Conservation (phyloP, 2,888 invertebrate species). For the Cheilosia urbana region DNA sequence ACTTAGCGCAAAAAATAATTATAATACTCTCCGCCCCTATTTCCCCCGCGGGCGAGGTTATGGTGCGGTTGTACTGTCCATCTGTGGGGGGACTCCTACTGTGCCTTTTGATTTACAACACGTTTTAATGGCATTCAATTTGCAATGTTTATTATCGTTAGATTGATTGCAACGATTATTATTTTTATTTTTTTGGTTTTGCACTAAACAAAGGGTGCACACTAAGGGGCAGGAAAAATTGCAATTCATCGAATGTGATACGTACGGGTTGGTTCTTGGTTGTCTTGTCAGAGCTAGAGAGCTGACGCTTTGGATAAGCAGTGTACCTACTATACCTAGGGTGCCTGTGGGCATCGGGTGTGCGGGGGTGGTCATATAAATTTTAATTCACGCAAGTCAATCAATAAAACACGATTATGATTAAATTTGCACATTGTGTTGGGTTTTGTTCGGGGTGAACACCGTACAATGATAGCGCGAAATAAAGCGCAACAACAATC, state of each 20-base stretch:
- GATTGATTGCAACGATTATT: conserved; percentile 73
- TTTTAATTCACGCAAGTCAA: conserved; percentile 50
- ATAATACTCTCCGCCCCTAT: conserved; percentile 60
- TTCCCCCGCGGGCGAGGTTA: conserved; percentile 13
- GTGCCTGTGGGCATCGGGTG: neutral
- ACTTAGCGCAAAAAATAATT: conserved; percentile 63
- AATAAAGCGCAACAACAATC: conserved; percentile 35
- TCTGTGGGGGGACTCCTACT: conserved; percentile 67
- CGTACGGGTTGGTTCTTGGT: conserved; percentile 11
- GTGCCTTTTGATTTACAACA: conserved; percentile 70
- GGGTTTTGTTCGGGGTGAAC: neutral
- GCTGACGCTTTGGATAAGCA: conserved; percentile 8
- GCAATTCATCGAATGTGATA: conserved; percentile 52
- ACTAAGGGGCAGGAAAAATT: conserved; percentile 34
- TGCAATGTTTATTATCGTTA: conserved; percentile 70
- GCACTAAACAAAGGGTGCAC: conserved; percentile 58
- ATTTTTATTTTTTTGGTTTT: conserved; percentile 43
- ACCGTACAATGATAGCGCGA: conserved; percentile 34
- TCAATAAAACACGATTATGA: conserved; percentile 64
- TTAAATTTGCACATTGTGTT: conserved; percentile 41
- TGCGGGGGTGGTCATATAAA: conserved; percentile 20
- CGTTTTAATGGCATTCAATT: conserved; percentile 74
- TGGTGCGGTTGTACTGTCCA: conserved; percentile 43
- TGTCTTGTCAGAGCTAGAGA: conserved; percentile 17
- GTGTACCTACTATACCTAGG: neutral